Percentiles rank a stretch among this genome's conserved stretches.
These are phyloP conservation scores for Alca torda DNA, from an alignment of 2,797 vertebrate species.

Conservation along the genomic window DNA sequence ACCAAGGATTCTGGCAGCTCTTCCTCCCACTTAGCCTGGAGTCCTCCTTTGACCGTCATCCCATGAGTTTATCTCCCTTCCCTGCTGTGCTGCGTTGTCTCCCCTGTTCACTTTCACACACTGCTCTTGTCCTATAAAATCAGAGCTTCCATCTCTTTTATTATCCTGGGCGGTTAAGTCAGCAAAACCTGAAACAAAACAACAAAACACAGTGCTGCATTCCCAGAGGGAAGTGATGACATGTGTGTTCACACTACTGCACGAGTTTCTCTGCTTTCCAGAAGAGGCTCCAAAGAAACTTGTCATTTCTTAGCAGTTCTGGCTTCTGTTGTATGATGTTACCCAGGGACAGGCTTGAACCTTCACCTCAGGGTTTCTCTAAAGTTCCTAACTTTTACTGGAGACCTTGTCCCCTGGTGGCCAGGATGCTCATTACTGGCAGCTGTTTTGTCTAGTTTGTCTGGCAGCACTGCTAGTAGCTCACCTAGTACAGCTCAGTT, in stretches of 20 bases:
- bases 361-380: background rate
- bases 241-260: background rate
- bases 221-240: constrained; percentile 9
- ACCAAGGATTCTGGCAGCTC: background rate
- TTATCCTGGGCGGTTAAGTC: background rate
- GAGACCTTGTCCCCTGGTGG: background rate
- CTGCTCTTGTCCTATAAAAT: constrained; percentile 31
- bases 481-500: background rate
- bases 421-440: background rate
- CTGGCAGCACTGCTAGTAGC: background rate
- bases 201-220: background rate
- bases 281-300: background rate
- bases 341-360: background rate
- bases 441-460: background rate
- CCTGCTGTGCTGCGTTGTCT: background rate
- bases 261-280: background rate
- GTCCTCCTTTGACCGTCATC: background rate
- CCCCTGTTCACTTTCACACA: background rate
- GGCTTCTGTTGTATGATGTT: background rate
- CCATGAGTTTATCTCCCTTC: background rate
- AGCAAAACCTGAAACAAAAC: constrained; percentile 40
- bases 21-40: background rate
- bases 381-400: background rate
- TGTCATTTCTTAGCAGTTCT: background rate
- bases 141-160: constrained; percentile 35